Base-by-base conservation (phyloP, 2,888 invertebrate genomes). In the Mactromeris polynyma region DNA sequence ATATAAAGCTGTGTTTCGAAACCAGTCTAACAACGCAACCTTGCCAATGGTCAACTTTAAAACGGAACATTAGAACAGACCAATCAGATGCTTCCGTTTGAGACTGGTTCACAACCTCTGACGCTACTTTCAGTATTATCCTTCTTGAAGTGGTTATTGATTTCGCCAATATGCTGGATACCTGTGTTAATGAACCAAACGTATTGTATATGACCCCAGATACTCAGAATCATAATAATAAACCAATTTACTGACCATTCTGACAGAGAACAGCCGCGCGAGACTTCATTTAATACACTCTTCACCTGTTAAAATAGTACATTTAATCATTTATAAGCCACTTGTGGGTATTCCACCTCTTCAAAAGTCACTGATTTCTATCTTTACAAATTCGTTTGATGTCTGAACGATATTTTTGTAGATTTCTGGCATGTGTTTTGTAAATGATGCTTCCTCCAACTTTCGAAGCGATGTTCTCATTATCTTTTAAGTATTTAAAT, bases 301-400 rank as follows among this genome's bases (percentile, higher is more conserved):
- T 4, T 26, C 58, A 64, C 58, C 58, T 64, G 58, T 64, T 64
- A 64, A 26, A 64, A 64, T 26, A 9, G 58, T 26, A 64, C 58
- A 64, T 7, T 26, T n/a, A 64, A 64, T n/a, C 26, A 64, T 64
- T 64, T 64, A 64, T n/a, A 64, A 64, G 58, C 58, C 58, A 64
- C 58, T 64, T n/a, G 58, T 26, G 58, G 58, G 11, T 64, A 26
- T 64, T 64, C 26, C 58, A 64, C 58, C 58, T 64, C 26, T 64
- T 26, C 58, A 64, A 64, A 64, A 26, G 58, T 64, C 26, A 26
- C 58, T 64, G 58, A 64, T 26, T 17, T 9, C 26, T 26, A 64
- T 64, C 58, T 46, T 11, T 46, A 26, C 26, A n/a, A 7, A 64
- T 64, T 26, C 26, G 9, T 64, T 64, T 64, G 58, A 64, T 2